A percentile compares a stretch with the other conserved stretches of the same genome.
phyloP scores from a whole-genome alignment of 2,113 vertebrate genomes.

The Perca schrenkii region DNA sequence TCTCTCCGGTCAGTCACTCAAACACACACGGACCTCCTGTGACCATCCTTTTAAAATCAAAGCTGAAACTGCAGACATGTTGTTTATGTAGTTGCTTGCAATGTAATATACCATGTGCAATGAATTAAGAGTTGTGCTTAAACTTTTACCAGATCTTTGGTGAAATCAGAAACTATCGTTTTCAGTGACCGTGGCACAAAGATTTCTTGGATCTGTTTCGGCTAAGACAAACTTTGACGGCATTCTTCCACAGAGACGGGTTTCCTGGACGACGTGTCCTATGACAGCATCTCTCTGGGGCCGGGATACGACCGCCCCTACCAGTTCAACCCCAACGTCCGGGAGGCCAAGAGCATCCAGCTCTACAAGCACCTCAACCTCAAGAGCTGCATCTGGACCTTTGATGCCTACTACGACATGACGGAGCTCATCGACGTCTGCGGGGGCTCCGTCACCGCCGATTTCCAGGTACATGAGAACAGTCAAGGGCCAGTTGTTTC shows the following conservation, averaged over 20 bases:
- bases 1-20: constrained; percentile 87
- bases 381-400: constrained; percentile 99
- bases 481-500: background rate
- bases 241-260: constrained; percentile 86
- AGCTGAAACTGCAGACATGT: background rate
- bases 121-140: background rate
- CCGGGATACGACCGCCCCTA: constrained; percentile 95
- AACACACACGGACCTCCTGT: background rate
- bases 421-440: constrained; percentile 97
- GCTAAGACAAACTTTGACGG: background rate
- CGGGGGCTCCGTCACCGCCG: constrained; percentile 94
- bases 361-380: constrained; percentile 98
- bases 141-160: background rate
- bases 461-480: constrained; percentile 91
- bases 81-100: background rate
- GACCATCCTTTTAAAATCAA: background rate
- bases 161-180: background rate
- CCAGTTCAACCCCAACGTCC: constrained; percentile 90
- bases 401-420: constrained; percentile 97
- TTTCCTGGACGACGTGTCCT: constrained; percentile 91
- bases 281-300: constrained; percentile 87
- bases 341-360: constrained; percentile 92
- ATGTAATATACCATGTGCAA: background rate
- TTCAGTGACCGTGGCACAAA: background rate
- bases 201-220: background rate